Conservation (phyloP, 2,797 vertebrate species). For the Tenualosa ilisha region DNA sequence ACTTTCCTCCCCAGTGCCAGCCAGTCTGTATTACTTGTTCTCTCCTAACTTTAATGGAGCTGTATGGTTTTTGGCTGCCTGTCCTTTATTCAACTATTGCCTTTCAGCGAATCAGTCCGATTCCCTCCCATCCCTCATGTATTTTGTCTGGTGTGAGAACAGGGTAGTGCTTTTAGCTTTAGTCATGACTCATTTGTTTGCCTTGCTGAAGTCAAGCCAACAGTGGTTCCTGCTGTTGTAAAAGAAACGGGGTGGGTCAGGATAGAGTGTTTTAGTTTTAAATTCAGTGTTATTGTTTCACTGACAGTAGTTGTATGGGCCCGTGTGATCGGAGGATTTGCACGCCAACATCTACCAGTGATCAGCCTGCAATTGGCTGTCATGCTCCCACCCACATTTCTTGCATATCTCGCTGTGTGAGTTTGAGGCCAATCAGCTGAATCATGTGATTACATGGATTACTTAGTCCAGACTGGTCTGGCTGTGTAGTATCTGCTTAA, state of each 20-base stretch:
- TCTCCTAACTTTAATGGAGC: not conserved
- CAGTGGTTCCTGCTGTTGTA: not conserved
- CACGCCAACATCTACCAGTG: slow-evolving; percentile 12
- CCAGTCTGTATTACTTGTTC: slow-evolving; percentile 24
- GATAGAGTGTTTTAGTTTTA: not conserved
- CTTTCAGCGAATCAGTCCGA: not conserved
- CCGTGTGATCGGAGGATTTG: slow-evolving; percentile 29
- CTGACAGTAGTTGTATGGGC: not conserved
- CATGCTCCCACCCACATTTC: slow-evolving; percentile 25
- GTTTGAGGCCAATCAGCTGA: not conserved
- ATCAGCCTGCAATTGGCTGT: slow-evolving; percentile 21
- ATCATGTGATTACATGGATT: not conserved
- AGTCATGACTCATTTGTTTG: not conserved
- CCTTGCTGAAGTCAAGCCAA: not conserved
- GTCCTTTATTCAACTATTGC: not conserved
- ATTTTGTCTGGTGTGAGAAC: not conserved
- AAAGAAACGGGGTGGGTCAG: not conserved
- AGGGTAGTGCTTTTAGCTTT: not conserved
- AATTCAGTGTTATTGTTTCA: not conserved
- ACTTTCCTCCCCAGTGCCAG: not conserved
- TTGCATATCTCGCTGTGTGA: not conserved
- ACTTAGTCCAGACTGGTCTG: not conserved
- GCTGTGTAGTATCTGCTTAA: not conserved
- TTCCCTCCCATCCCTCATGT: slow-evolving; percentile 5
- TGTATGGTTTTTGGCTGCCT: not conserved